Percentiles rank a stretch among this genome's conserved stretches.
phyloP scores from a whole-genome alignment of 2,113 vertebrate genomes.

The Nematolebias whitei region DNA sequence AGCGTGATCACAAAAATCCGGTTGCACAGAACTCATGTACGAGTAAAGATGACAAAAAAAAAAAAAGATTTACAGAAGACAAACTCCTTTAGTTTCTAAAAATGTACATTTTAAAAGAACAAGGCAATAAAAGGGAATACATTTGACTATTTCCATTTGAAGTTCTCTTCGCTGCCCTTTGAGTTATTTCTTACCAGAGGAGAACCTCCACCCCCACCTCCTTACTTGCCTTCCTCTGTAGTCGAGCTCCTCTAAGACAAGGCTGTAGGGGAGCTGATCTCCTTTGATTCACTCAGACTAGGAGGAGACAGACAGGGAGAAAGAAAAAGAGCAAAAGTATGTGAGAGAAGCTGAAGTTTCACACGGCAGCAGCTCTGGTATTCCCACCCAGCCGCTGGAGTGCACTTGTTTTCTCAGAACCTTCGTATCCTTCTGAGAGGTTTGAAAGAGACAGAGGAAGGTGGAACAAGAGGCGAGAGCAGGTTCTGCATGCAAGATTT shows the following conservation, averaged over 20 bases:
- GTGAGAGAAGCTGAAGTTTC: slow-evolving; percentile 36
- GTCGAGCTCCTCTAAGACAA: slow-evolving; percentile 65
- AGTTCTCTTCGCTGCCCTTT: slow-evolving; percentile 49
- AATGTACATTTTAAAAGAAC: background rate
- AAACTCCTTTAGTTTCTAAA: slow-evolving; percentile 7
- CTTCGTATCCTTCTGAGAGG: slow-evolving; percentile 57
- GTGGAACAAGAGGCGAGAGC: slow-evolving; percentile 38
- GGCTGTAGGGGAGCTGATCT: slow-evolving; percentile 61
- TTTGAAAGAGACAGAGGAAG: slow-evolving; percentile 18
- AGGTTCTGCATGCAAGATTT: slow-evolving; percentile 45
- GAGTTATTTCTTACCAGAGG: slow-evolving; percentile 57
- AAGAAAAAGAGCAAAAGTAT: slow-evolving; percentile 2
- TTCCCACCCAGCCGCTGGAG: slow-evolving; percentile 49
- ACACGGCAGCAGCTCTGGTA: slow-evolving; percentile 29
- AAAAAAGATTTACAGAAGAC: background rate
- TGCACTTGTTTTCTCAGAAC: slow-evolving; percentile 57
- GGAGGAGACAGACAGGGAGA: slow-evolving; percentile 46
- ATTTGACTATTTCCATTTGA: slow-evolving; percentile 30
- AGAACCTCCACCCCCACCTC: slow-evolving; percentile 23
- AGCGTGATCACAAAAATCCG: too few species aligned
- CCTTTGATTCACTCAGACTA: slow-evolving; percentile 65
- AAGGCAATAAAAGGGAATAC: background rate
- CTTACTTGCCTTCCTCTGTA: slow-evolving; percentile 46
- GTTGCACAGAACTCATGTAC: too few species aligned
- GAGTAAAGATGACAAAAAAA: background rate